Evolutionary conservation across 2,113 vertebrate genomes (phyloP).

Genomic region (Aldabrachelys gigantea): DNA sequence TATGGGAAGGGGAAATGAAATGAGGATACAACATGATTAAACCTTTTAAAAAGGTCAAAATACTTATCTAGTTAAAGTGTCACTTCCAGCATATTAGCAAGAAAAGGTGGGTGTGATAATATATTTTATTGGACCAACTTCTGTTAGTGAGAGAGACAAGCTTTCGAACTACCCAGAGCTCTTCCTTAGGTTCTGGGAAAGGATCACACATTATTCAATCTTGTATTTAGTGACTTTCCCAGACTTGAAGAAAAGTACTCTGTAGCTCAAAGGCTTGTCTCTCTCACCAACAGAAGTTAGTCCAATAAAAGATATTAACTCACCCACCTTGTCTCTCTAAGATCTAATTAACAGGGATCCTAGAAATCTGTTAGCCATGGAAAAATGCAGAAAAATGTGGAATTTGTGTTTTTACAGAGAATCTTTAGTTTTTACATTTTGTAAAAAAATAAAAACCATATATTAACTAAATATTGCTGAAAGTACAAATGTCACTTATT

Average conservation of each 20-base stretch:
- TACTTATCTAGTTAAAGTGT: accelerated
- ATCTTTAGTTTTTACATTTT: neutral
- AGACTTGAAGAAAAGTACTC: neutral
- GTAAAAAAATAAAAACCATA: neutral
- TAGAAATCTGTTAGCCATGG: neutral
- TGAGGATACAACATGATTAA: neutral
- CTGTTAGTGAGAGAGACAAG: neutral
- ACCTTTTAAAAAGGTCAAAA: neutral
- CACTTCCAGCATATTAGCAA: neutral
- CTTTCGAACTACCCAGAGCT: neutral
- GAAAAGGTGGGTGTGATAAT: neutral
- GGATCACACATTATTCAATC: neutral
- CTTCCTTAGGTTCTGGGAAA: neutral
- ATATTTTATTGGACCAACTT: neutral
- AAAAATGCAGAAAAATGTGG: neutral
- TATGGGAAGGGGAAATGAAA: neutral
- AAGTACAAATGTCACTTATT: neutral
- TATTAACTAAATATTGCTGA: neutral
- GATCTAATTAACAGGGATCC: neutral
- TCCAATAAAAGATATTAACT: neutral
- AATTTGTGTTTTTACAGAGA: neutral
- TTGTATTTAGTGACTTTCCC: neutral
- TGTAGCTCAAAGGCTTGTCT: neutral
- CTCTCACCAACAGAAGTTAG: neutral
- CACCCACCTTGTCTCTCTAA: neutral